These are phyloP conservation scores for Trisateles emortualis DNA, from an alignment of 2,888 invertebrate genomes.

Conservation along the genomic window DNA sequence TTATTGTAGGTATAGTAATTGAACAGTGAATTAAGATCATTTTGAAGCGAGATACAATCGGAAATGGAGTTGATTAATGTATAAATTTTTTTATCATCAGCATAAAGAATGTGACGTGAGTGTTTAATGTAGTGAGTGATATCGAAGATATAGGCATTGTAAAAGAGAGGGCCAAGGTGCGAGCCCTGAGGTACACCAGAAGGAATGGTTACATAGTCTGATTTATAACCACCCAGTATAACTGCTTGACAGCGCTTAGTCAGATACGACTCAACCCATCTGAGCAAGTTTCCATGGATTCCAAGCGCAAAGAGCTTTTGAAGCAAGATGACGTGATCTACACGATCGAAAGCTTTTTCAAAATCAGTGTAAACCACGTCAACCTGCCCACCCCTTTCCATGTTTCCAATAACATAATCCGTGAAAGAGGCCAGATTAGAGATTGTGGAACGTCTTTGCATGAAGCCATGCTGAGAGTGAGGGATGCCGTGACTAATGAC, in stretches of 20 bases:
- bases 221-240: conserved; percentile 21
- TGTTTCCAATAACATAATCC: not conserved
- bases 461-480: not conserved
- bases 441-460: not conserved
- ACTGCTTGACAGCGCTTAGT: conserved; percentile 25
- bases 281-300: not conserved
- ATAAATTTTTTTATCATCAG: conserved; percentile 19
- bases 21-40: not conserved
- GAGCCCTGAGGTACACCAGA: conserved; percentile 43
- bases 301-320: conserved; percentile 1
- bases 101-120: conserved; percentile 13
- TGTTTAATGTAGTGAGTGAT: conserved; percentile 14
- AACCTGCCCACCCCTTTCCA: too few species aligned
- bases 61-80: not conserved
- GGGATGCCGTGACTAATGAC: not conserved
- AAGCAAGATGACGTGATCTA: conserved; percentile 25
- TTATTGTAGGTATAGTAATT: conserved; percentile 1
- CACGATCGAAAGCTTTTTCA: too few species aligned
- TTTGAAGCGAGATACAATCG: conserved; percentile 11
- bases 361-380: too few species aligned
- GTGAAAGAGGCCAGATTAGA: not conserved
- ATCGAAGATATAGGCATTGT: conserved; percentile 32
- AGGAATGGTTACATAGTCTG: conserved; percentile 20
- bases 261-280: conserved; percentile 20
- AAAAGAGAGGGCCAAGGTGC: conserved; percentile 33